Evolutionary conservation across 2,113 vertebrate species (phyloP), one percentile per base, ranked within the genome.

Genomic region (Trogon surrucura): DNA sequence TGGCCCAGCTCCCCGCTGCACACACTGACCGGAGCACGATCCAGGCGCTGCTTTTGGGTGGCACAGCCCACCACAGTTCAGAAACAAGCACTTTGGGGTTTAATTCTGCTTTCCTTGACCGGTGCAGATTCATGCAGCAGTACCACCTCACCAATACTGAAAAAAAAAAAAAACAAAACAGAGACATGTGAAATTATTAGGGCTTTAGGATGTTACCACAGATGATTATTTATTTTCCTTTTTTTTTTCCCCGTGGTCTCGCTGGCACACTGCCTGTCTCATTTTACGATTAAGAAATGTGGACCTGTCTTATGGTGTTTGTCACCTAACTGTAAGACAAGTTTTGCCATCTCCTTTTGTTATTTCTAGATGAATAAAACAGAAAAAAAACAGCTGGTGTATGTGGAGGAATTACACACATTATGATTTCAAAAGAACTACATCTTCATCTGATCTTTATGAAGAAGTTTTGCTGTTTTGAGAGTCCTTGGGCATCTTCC

Each of bases 51-150:
- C 26, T 80, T 7, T 29, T 2, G 0, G 29, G 41, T 54, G 26
- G 45, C 45, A 34, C 0, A 0, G 36, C 26, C 13, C 34, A 47
- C 21, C 9, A 26, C 2, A 0, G 11, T 22, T 48, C 72, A 89
- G 13, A 78, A 87, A 34, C 34, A 60, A 64, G 26, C 14, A 34
- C 34, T 78, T 61, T 8, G 50, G 26, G 22, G 15, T 34, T 86
- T 79, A 58, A 51, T 54, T 81, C 66, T 80, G 11, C 32, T 69
- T 79, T 48, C 57, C 80, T 61, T 21, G 13, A 50, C 30, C 2
- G 1, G 47, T 29, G 75, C 53, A 72, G 38, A 69, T 36, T 81
- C 32, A 38, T 10, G 10, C 22, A 87, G 47, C 0, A 2, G 30
- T 61, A 65, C n/a, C 10, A 88, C 19, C 20, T 4, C 20, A 79